phyloP scores from a whole-genome alignment of 2,113 vertebrate species.

The Chionodraco myersi region DNA sequence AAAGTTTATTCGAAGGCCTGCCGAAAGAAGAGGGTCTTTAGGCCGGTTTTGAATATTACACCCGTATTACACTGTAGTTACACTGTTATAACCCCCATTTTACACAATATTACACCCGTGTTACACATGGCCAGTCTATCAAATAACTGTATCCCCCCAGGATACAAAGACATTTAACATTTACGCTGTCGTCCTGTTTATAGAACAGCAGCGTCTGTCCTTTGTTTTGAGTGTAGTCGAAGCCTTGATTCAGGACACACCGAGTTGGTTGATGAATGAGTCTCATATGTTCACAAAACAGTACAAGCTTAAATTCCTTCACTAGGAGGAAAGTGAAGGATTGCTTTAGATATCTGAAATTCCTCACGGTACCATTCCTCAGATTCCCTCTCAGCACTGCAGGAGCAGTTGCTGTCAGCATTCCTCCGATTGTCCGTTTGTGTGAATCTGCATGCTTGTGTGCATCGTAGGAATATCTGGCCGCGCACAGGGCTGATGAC shows the following conservation, averaged over 20 bases:
- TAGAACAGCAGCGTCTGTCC: slow-evolving; percentile 37
- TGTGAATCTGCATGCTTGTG: slow-evolving; percentile 38
- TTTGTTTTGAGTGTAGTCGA: slow-evolving; percentile 31
- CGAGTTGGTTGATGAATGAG: slow-evolving; percentile 57
- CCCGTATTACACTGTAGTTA: no score
- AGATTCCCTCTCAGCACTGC: slow-evolving; percentile 65
- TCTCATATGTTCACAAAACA: slow-evolving; percentile 70
- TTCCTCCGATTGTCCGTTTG: slow-evolving; percentile 45
- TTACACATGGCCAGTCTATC: no score
- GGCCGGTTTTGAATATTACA: no score
- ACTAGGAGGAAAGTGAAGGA: slow-evolving; percentile 76
- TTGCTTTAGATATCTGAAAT: slow-evolving; percentile 73
- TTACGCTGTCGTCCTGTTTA: slow-evolving; percentile 25
- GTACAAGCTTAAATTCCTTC: slow-evolving; percentile 64
- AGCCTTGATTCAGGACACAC: slow-evolving; percentile 16
- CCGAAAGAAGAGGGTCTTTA: no score
- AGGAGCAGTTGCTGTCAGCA: slow-evolving; percentile 72
- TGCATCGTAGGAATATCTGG: slow-evolving; percentile 49
- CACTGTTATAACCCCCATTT: no score
- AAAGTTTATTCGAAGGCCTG: no score
- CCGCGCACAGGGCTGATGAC: slow-evolving; percentile 63
- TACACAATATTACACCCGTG: no score
- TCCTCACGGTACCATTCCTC: slow-evolving; percentile 64
- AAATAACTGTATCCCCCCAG: no score
- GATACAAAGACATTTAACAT: no score